Base-by-base conservation (phyloP, 2,888 invertebrate genomes). In the Calliopum simillimum region DNA sequence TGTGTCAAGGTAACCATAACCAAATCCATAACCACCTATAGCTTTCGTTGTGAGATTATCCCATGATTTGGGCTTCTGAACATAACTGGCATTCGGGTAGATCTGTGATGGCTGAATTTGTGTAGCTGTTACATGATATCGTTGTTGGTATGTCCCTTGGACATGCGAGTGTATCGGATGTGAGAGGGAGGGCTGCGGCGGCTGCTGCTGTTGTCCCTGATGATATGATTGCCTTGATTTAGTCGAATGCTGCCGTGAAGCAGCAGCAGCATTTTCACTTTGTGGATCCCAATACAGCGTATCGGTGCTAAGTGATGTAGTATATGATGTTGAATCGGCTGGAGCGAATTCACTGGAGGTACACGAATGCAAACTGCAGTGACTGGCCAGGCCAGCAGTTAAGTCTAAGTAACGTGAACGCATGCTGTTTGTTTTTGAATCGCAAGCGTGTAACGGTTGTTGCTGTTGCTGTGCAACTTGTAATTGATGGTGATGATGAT, bases 31-130 rank as follows among this genome's bases (percentile, higher is more conserved):
- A 0, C 94, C 95, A 0, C 94, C 94, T 76, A 94, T 92, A 0
- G 93, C 92, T 86, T 94, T 95, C 2, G 94, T 94, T 0, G 95
- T 93, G 68, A 96, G 87, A 85, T 95, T 95, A 82, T 95, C 95
- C 95, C 95, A 95, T 0, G 95, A 95, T 83, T 95, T 95, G 0
- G 95, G 95, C 80, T 95, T 96, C 1, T 87, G 84, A 55, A 87
- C 87, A 76, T 88, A 89, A 71, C 88, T 88, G 5, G 81, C 77
- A 63, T 84, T 82, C 44, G 85, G 85, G 73, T 83, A 85, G 59
- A 85, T 81, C 75, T 85, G 85, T 43, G 85, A 81, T 77, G 88
- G 80, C 81, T 87, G 79, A 80, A 87, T 79, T 84, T 88, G 82
- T 66, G 85, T 83, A 19, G 86, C 79, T 21, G 85, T 82, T 53